Evolutionary conservation across 2,797 vertebrate species (phyloP).

Genomic region (Sebastes oblongus): DNA sequence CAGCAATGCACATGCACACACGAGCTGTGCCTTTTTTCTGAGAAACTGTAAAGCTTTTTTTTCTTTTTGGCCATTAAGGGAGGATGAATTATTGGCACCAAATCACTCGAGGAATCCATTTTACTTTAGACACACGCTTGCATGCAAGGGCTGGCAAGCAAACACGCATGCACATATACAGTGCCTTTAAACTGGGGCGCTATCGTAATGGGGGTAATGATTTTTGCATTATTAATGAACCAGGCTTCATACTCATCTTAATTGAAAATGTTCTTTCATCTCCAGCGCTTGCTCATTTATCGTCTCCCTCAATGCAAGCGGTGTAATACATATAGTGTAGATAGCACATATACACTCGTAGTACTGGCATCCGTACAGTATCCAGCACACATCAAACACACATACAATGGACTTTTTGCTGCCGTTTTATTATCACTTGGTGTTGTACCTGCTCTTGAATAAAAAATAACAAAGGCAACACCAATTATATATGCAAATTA

Average conservation of each 20-base stretch:
- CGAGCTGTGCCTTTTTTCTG: conserved; percentile 24
- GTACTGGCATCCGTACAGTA: neutral
- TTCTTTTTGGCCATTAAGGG: conserved; percentile 30
- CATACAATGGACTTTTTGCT: neutral
- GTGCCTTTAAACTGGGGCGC: conserved; percentile 70
- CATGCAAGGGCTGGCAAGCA: conserved; percentile 29
- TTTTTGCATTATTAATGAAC: conserved; percentile 79
- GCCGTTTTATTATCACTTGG: neutral
- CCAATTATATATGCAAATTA: neutral
- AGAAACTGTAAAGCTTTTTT: conserved; percentile 17
- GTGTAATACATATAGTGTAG: conserved; percentile 34
- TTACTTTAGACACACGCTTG: conserved; percentile 27
- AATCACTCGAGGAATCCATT: conserved; percentile 57
- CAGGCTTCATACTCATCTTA: conserved; percentile 68
- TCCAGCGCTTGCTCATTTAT: conserved; percentile 63
- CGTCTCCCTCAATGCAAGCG: conserved; percentile 24
- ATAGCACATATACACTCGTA: neutral
- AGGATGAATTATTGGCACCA: conserved; percentile 52
- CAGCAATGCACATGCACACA: conserved; percentile 5
- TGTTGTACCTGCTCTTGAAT: neutral
- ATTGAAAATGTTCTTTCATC: conserved; percentile 78
- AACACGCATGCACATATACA: conserved; percentile 31
- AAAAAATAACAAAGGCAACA: neutral
- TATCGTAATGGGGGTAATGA: conserved; percentile 74
- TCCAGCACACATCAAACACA: neutral